Evolutionary conservation across 2,113 vertebrate genomes (phyloP).

Genomic region (Peromyscus leucopus): DNA sequence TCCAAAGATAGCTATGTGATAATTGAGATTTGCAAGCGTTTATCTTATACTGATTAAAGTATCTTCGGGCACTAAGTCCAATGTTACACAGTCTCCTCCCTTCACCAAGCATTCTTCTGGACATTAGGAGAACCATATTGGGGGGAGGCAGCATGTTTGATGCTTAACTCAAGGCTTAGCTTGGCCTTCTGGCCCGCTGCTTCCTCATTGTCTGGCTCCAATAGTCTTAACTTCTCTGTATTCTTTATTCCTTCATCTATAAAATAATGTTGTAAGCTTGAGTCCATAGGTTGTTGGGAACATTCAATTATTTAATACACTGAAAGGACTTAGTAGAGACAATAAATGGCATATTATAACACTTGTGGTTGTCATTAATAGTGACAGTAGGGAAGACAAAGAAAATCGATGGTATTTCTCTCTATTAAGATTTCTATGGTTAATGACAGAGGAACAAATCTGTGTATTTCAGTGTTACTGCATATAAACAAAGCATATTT

Average conservation of each 20-base stretch:
- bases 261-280: background rate
- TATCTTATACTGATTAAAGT: background rate
- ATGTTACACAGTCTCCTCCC: too few relatives aligned
- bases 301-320: background rate
- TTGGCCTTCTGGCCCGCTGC: accelerated
- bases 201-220: background rate
- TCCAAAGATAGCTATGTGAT: background rate
- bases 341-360: background rate
- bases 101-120: background rate
- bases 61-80: background rate
- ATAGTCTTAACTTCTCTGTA: background rate
- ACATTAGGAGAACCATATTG: background rate
- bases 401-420: conserved; percentile 17
- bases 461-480: background rate
- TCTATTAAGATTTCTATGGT: background rate
- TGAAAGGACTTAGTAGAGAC: background rate
- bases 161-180: too few relatives aligned
- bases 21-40: background rate
- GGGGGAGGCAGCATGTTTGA: background rate
- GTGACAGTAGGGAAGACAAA: background rate
- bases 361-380: background rate
- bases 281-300: background rate
- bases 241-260: background rate
- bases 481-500: background rate
- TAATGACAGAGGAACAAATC: background rate